phyloP scores from a whole-genome alignment of 2,113 vertebrate genomes.

The Neotoma lepida region DNA sequence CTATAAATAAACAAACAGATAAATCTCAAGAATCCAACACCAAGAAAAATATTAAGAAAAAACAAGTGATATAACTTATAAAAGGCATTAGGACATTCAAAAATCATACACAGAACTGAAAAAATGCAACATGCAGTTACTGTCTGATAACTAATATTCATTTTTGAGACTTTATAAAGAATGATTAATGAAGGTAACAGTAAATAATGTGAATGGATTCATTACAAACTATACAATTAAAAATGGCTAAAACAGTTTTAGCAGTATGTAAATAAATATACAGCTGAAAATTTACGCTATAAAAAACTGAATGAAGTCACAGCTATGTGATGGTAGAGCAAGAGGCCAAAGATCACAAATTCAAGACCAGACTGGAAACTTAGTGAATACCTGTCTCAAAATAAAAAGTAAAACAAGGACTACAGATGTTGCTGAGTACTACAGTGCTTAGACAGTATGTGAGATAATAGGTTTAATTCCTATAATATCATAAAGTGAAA shows the following conservation, averaged over 20 bases:
- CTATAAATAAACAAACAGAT: not conserved
- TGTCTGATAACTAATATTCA: not conserved
- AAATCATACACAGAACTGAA: not conserved
- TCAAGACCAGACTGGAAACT: constrained; percentile 83
- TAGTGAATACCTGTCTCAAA: no score
- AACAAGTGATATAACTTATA: not conserved
- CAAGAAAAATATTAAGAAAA: not conserved
- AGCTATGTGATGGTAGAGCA: not conserved
- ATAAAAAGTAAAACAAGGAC: no score
- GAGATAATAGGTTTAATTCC: no score
- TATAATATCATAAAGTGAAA: no score
- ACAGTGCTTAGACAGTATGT: no score
- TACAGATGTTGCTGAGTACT: no score
- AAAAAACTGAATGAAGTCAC: not conserved
- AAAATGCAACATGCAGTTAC: not conserved
- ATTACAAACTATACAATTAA: not conserved
- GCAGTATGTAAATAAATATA: not conserved
- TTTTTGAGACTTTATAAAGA: not conserved
- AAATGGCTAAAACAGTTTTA: not conserved
- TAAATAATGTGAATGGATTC: not conserved
- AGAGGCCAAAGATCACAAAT: not conserved
- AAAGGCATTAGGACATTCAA: not conserved
- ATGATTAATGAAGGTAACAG: not conserved
- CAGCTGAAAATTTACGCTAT: not conserved
- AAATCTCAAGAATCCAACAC: not conserved